Evolutionary conservation across 2,888 invertebrate genomes (phyloP), one percentile per base, ranked within the genome.

Genomic region (Diarsia mendica): DNA sequence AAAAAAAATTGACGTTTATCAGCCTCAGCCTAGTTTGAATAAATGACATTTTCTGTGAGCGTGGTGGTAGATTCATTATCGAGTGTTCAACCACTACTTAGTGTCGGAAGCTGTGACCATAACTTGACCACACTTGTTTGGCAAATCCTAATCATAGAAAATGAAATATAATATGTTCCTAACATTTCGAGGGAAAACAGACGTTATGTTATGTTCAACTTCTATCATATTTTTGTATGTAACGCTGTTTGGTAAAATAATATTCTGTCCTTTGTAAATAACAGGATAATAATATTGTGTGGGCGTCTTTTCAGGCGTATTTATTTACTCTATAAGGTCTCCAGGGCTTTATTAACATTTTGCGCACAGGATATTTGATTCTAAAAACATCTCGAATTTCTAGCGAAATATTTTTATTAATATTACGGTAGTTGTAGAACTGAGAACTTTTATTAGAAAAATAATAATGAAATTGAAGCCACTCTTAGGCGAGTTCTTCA

Each of bases 211-310:
- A 61, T 61, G 39, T 61, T 61, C 4, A 8, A 53, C 48, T 63
- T 80, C 55, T 46, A 33, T 20, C 44, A 23, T 61, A 33, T 55
- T 8, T 39, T 64, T 18, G 13, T 39, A 23, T 39, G 33, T 10
- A 15, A 3, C n/a, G 20, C 46, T 58, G 71, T 68, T 80, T 80
- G 58, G 33, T 33, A n/a, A 75, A 67, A 80, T 81, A 72, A 65
- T 77, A 82, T 77, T 73, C 20, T 9, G 39, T 84, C 69, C 82
- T 76, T 67, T 77, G 81, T 61, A 76, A 84, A 84, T 84, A 82
- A 63, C 55, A 46, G 9, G 44, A 72, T 68, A 81, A 72, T 68
- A 81, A 58, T 81, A 60, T 71, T 73, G 64, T 64, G 72, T 70
- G 64, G 74, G 60, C 39, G 65, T 61, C 69, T 64, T 68, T 70